phyloP scores from a whole-genome alignment of 2,888 invertebrate genomes.

The Scotopteryx bipunctaria region DNA sequence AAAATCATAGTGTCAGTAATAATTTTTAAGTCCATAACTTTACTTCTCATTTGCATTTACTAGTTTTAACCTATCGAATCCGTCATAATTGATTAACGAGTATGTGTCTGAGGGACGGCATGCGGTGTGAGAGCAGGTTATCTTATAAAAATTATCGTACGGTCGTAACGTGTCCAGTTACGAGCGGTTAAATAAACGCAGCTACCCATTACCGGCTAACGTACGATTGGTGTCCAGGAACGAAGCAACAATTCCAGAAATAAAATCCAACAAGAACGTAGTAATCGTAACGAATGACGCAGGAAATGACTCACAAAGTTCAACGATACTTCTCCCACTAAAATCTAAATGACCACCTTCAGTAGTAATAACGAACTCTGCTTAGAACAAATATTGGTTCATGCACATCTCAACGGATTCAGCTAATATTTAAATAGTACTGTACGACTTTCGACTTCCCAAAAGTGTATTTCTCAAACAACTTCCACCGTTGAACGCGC shows the following conservation, averaged over 20 bases:
- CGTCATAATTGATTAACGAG: slow-evolving; percentile 52
- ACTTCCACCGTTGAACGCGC: slow-evolving; percentile 70
- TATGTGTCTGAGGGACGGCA: slow-evolving; percentile 49
- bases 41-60: slow-evolving; percentile 21
- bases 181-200: slow-evolving; percentile 79
- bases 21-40: slow-evolving; percentile 9
- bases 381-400: slow-evolving; percentile 71
- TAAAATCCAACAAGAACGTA: slow-evolving; percentile 62
- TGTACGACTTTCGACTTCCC: slow-evolving; percentile 67
- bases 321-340: slow-evolving; percentile 23
- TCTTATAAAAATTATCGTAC: slow-evolving; percentile 70
- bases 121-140: slow-evolving; percentile 53
- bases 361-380: slow-evolving; percentile 70
- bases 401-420: slow-evolving; percentile 76
- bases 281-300: slow-evolving; percentile 45
- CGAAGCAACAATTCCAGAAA: slow-evolving; percentile 65
- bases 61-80: slow-evolving; percentile 43
- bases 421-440: slow-evolving; percentile 70
- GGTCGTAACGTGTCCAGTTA: slow-evolving; percentile 70
- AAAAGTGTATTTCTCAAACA: slow-evolving; percentile 78
- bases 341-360: slow-evolving; percentile 48
- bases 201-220: slow-evolving; percentile 68
- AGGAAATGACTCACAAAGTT: slow-evolving; percentile 39
- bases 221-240: slow-evolving; percentile 56
- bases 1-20: neutral